Evolutionary conservation across 2,888 invertebrate genomes (phyloP), one percentile per base, ranked within the genome.

Genomic region (Mongoloraphidia duomilia): DNA sequence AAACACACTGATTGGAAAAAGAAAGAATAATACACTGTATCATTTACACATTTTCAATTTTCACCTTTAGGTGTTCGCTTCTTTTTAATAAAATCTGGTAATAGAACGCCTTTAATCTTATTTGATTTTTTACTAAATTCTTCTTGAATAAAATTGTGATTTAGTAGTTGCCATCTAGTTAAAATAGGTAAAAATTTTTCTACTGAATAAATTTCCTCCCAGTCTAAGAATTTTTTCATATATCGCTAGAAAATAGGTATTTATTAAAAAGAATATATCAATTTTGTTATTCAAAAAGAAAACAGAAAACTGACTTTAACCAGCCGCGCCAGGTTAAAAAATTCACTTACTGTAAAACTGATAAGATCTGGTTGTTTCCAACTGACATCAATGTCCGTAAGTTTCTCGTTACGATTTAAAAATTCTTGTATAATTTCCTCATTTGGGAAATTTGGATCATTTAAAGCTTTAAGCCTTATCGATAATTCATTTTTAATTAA

Each of bases 191-290:
- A 69, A 55, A 86, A 79, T 63, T 88, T 89, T 58, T 82, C 80
- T 54, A 87, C 80, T 38, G 82, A 75, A 62, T 89, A 88, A 34
- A 79, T 72, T 59, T 82, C 79, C 3, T 80, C 74, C 90, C 90
- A 90, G 54, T 76, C 75, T 46, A 89, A 63, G 57, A 81, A 76
- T 50, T 69, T 70, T 0, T 72, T 71, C 66, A 85, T 77, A 54
- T 84, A 73, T 65, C 76, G 77, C 83, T 84, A 60, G 43, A 67
- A 65, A 55, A 13, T 13, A 51, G 41, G 41, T 6, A 46, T 14
- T 37, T 9, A 46, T 34, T 34, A 36, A n/a, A 9, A 45, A 13
- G 12, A 37, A 17, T 3, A 17, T 3, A 17, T 17, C 17, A 17
- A 17, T 17, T 3, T 6, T 26, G 26, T 26, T 6, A 26, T 26